Evolutionary conservation across 1,140 invertebrate species (phyloP).

Genomic region (Centruroides vittatus): DNA sequence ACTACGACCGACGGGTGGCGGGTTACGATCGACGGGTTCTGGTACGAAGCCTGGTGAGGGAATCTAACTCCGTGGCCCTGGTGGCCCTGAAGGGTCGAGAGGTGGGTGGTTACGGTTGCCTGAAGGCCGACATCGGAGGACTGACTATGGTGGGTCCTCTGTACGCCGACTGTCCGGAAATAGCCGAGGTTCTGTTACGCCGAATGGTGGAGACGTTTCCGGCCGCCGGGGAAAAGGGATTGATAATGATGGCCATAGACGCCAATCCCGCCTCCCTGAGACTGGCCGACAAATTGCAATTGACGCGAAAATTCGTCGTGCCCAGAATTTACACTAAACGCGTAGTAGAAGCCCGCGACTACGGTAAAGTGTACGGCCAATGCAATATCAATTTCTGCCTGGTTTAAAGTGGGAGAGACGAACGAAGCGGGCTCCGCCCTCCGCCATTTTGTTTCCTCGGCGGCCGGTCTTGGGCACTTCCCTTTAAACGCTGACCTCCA

Average conservation of each 20-base stretch:
- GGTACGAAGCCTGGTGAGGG: conserved; percentile 1
- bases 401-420: conserved; percentile 8
- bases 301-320: neutral
- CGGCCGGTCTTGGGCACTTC: no score
- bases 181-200: conserved; percentile 10
- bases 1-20: conserved; percentile 3
- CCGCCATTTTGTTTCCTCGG: no score
- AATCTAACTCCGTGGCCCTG: conserved; percentile 8
- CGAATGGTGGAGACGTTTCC: conserved; percentile 10
- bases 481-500: no score
- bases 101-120: conserved; percentile 17
- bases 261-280: conserved; percentile 4
- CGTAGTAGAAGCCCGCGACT: conserved; percentile 12
- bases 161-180: conserved; percentile 15
- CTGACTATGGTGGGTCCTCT: conserved; percentile 17
- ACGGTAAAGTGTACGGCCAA: conserved; percentile 16
- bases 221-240: neutral
- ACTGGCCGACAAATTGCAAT: neutral
- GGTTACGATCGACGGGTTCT: conserved; percentile 5
- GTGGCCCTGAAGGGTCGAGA: conserved; percentile 5
- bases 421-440: no score
- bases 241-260: neutral
- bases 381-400: conserved; percentile 21
- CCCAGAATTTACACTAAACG: conserved; percentile 15
- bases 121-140: neutral